A percentile compares a stretch with the other conserved stretches of the same genome.
phyloP scores from a whole-genome alignment of 2,797 vertebrate species.

The Sphaeramia orbicularis region DNA sequence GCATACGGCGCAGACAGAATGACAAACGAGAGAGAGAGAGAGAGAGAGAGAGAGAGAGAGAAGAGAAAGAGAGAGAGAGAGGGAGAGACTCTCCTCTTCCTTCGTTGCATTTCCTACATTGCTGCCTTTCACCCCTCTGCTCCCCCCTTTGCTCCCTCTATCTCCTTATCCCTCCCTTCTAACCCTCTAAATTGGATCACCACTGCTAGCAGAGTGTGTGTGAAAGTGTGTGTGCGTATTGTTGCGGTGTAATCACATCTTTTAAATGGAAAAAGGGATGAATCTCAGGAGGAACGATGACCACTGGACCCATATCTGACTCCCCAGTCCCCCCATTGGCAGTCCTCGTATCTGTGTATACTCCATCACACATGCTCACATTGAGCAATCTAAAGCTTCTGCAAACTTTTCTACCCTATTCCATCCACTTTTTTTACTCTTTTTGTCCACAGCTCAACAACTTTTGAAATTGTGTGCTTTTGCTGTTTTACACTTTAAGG shows the following conservation, averaged over 20 bases:
- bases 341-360: conserved; percentile 51
- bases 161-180: conserved; percentile 71
- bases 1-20: conserved; percentile 80
- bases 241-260: conserved; percentile 76
- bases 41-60: conserved; percentile 30
- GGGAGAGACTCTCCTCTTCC: conserved; percentile 17
- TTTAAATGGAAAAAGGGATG: conserved; percentile 75
- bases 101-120: conserved; percentile 50
- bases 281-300: conserved; percentile 73
- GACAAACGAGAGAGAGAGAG: conserved; percentile 73
- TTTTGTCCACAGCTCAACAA: conserved; percentile 19
- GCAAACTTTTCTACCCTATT: conserved; percentile 33
- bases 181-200: conserved; percentile 76
- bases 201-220: conserved; percentile 47
- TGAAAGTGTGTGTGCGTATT: conserved; percentile 52
- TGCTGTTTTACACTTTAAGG: conserved; percentile 1
- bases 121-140: conserved; percentile 50
- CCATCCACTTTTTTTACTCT: conserved; percentile 6
- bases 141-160: conserved; percentile 48
- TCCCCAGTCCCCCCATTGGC: conserved; percentile 29
- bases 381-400: conserved; percentile 41
- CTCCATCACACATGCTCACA: conserved; percentile 59
- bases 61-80: background rate
- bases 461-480: conserved; percentile 14
- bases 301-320: conserved; percentile 68